Conservation (phyloP, 2,797 vertebrate genomes). For the Percopsis omiscomaycus region DNA sequence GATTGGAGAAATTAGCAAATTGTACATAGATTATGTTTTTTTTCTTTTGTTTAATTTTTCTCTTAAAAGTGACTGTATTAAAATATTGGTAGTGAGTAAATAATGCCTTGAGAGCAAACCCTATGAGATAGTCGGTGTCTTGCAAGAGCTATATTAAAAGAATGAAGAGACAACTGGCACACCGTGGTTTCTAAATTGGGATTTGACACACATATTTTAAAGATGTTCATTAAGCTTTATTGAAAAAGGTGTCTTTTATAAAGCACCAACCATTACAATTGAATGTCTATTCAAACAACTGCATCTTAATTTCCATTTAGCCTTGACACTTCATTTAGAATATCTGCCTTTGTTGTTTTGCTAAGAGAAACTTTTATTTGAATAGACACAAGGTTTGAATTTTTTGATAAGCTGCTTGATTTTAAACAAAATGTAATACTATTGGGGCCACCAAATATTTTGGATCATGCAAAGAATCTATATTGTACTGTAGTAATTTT, state of each 20-base stretch:
- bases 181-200: conserved; percentile 65
- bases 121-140: conserved; percentile 55
- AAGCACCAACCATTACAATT: conserved; percentile 76
- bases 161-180: conserved; percentile 40
- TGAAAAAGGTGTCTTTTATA: conserved; percentile 78
- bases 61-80: conserved; percentile 53
- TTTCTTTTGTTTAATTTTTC: not conserved
- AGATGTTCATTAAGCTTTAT: conserved; percentile 81
- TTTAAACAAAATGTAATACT: conserved; percentile 82
- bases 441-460: conserved; percentile 99
- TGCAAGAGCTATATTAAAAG: conserved; percentile 52
- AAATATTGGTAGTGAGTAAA: conserved; percentile 50
- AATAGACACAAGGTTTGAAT: conserved; percentile 88
- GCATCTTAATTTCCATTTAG: conserved; percentile 78
- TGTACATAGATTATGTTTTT: conserved; percentile 57
- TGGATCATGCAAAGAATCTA: conserved; percentile 99
- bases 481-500: conserved; percentile 99
- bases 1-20: conserved; percentile 40
- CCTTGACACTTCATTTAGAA: conserved; percentile 83
- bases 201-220: conserved; percentile 47
- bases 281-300: conserved; percentile 85
- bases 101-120: conserved; percentile 70
- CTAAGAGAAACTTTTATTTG: conserved; percentile 88
- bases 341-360: conserved; percentile 85
- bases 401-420: conserved; percentile 96